These are phyloP conservation scores for Hoplostethus atlanticus DNA, from an alignment of 2,797 vertebrate genomes.

Conservation along the genomic window DNA sequence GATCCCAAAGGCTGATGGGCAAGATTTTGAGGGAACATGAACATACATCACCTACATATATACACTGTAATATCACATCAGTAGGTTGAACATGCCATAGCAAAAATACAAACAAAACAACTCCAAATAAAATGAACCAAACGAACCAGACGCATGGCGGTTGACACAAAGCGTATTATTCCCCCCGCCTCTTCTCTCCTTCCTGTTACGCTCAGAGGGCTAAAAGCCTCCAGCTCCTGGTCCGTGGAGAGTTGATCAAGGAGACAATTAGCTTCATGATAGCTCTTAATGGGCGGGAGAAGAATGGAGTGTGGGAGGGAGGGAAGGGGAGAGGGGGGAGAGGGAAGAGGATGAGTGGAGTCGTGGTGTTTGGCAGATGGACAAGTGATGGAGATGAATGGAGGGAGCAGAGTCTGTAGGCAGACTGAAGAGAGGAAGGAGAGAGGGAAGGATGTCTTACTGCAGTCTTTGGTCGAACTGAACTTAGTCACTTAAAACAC, in stretches of 20 bases:
- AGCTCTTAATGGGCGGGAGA: conserved; percentile 77
- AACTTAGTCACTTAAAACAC: no score
- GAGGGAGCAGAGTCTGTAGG: background rate
- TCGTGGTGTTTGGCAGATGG: conserved; percentile 67
- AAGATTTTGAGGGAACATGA: no score
- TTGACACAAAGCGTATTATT: conserved; percentile 30
- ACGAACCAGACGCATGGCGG: background rate
- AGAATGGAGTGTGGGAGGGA: conserved; percentile 57
- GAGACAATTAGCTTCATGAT: conserved; percentile 80
- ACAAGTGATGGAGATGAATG: conserved; percentile 37
- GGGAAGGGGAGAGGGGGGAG: conserved; percentile 3
- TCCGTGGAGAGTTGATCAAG: conserved; percentile 78
- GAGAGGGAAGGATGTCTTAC: conserved; percentile 25
- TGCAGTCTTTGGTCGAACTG: no score
- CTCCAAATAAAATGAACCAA: conserved; percentile 11
- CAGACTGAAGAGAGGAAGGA: conserved; percentile 6
- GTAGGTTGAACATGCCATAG: background rate
- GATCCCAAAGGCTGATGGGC: no score
- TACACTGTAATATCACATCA: no score
- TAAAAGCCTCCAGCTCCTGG: conserved; percentile 75
- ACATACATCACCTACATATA: no score
- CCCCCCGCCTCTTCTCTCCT: conserved; percentile 51
- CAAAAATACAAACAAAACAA: conserved; percentile 9
- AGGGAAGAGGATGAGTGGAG: conserved; percentile 54
- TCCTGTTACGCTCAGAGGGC: conserved; percentile 62